phyloP scores from a whole-genome alignment of 64 coral and sea anemone species.

The Stichodactyla mertensii region DNA sequence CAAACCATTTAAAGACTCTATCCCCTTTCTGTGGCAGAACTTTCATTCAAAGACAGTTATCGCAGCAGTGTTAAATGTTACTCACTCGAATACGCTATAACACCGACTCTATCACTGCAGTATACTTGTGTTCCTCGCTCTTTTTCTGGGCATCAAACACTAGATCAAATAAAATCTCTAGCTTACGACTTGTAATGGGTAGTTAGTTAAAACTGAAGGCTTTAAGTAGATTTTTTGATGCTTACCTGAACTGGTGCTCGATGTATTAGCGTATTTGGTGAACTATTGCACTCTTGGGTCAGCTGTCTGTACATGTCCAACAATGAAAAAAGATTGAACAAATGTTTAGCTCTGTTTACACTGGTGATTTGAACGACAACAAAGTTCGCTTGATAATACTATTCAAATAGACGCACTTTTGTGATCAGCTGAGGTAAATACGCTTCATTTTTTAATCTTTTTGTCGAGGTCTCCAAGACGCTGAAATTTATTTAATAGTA shows the following conservation, averaged over 20 bases:
- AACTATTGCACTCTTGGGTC: not conserved
- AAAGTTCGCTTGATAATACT: not conserved
- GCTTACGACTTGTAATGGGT: not conserved
- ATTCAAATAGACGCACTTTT: not conserved
- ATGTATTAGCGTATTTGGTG: not conserved
- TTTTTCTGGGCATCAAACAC: not conserved
- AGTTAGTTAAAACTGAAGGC: not conserved
- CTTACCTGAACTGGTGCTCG: not conserved
- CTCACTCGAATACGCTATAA: not conserved
- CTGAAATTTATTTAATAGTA: too few species aligned
- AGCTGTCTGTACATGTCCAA: not conserved
- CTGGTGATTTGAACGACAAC: not conserved
- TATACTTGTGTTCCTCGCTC: not conserved
- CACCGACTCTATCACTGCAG: not conserved
- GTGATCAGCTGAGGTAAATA: too few species aligned
- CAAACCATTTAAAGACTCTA: not conserved
- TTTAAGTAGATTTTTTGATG: not conserved
- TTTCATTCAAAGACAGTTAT: not conserved
- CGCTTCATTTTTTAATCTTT: too few species aligned
- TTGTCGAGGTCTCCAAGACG: too few species aligned
- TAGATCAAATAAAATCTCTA: not conserved
- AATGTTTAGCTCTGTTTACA: not conserved
- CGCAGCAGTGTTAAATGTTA: not conserved
- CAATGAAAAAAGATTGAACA: not conserved
- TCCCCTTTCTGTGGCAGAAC: not conserved